Conservation (phyloP, 1,140 invertebrate genomes). For the Zaprionus taronus region DNA sequence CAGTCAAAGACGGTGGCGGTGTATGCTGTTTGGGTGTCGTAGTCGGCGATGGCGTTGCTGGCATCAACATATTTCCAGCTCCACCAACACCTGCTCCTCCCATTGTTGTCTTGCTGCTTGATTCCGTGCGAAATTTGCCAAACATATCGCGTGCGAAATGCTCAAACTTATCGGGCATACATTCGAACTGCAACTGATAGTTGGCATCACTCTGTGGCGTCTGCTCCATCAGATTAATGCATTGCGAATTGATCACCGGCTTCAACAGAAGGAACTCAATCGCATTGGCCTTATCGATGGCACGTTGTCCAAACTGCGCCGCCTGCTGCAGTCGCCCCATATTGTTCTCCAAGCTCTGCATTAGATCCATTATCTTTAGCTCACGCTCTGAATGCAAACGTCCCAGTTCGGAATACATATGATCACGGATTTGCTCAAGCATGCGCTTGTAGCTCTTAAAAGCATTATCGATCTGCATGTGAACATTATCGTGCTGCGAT, state of each 20-base stretch:
- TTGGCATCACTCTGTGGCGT: conserved; percentile 91
- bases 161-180: conserved; percentile 92
- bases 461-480: conserved; percentile 92
- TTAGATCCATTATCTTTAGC: conserved; percentile 94
- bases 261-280: conserved; percentile 93
- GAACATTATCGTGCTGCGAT: conserved; percentile 93
- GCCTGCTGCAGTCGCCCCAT: conserved; percentile 93
- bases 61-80: conserved; percentile 6
- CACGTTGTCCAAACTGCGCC: conserved; percentile 91
- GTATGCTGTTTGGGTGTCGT: conserved; percentile 38
- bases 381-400: conserved; percentile 93
- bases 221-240: conserved; percentile 91
- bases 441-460: conserved; percentile 93
- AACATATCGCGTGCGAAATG: conserved; percentile 88
- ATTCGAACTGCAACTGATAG: conserved; percentile 92
- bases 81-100: conserved; percentile 20
- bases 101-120: conserved; percentile 42
- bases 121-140: conserved; percentile 89
- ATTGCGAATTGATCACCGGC: conserved; percentile 90
- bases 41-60: conserved; percentile 18
- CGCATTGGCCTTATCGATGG: conserved; percentile 92
- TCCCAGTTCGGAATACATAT: conserved; percentile 90
- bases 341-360: conserved; percentile 91
- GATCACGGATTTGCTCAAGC: conserved; percentile 91
- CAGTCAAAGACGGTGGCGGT: conserved; percentile 26